Base-by-base conservation (phyloP, 2,888 invertebrate genomes). In the Aphodius granarius region DNA sequence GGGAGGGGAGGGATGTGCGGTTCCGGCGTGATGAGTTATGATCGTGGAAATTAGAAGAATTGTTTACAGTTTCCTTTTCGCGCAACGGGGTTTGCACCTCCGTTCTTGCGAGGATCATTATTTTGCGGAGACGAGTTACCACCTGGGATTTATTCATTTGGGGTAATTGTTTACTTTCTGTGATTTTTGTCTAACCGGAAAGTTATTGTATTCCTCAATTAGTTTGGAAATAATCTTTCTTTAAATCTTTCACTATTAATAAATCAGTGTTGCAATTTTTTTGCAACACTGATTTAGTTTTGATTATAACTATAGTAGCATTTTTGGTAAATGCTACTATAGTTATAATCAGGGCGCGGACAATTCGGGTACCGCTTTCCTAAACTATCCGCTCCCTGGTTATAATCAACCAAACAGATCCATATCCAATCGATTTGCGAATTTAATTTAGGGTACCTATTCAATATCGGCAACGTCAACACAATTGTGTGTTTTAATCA, bases 401-500 rank as follows among this genome's bases (percentile, higher is more conserved):
- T n/a, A n/a, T n/a, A n/a, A n/a, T n/a, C n/a, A n/a, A n/a, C n/a
- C n/a, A n/a, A n/a, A n/a, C n/a, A n/a, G n/a, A n/a, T n/a, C n/a
- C n/a, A n/a, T n/a, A n/a, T n/a, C n/a, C n/a, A n/a, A n/a, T 2
- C 43, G 43, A 43, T 3, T 43, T 43, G 43, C 9, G 13, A 43
- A 43, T 43, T 43, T 43, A 43, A 43, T 43, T 43, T 43, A 43
- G 43, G 43, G 43, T 3, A 43, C n/a, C n/a, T n/a, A n/a, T 43
- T 13, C 43, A 43, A 43, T 43, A 43, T 68, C 22, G n/a, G 22
- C 68, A 68, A 16, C 17, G 20, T 68, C 21, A 68, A 21, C 21
- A 68, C 20, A 68, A 68, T 68, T 68, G 68, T 19, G 68, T 68
- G n/a, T 68, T 68, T 68, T 68, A 68, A 22, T 22, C 68, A 68